A percentile compares a stretch with the other conserved stretches of the same genome.
These are phyloP conservation scores for Triplophysa rosa DNA, from an alignment of 2,113 vertebrate species.

Conservation along the genomic window DNA sequence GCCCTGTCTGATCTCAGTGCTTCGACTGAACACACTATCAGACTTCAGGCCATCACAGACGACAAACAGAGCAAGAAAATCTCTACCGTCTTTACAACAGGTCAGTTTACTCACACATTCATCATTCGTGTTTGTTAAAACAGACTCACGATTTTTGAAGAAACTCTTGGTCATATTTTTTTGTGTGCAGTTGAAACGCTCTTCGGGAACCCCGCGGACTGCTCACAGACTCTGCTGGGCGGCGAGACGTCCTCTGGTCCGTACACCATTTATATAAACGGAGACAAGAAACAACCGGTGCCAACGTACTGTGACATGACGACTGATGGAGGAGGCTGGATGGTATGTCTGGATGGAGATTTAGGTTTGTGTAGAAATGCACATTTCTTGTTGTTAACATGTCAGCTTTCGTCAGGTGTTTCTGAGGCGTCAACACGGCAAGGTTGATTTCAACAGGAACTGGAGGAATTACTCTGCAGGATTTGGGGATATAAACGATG, in stretches of 20 bases:
- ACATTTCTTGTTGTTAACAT: not conserved
- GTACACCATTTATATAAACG: conserved; percentile 84
- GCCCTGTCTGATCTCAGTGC: conserved; percentile 79
- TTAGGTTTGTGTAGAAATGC: no score
- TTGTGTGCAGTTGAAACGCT: conserved; percentile 77
- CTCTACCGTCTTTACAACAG: conserved; percentile 80
- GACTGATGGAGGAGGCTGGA: conserved; percentile 91
- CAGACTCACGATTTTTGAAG: conserved; percentile 13
- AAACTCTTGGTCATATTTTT: not conserved
- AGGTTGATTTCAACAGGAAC: conserved; percentile 87
- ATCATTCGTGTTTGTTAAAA: not conserved
- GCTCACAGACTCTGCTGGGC: conserved; percentile 87
- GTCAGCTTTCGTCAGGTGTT: conserved; percentile 77
- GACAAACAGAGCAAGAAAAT: conserved; percentile 75
- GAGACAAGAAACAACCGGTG: conserved; percentile 79
- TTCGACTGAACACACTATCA: conserved; percentile 80
- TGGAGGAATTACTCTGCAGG: conserved; percentile 89
- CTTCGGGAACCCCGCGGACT: conserved; percentile 83
- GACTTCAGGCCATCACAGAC: conserved; percentile 77
- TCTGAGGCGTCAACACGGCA: conserved; percentile 87
- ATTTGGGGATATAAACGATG: conserved; percentile 86
- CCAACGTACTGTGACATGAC: conserved; percentile 94
- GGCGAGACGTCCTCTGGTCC: conserved; percentile 85
- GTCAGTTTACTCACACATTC: conserved; percentile 67
- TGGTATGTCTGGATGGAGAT: conserved; percentile 75